phyloP scores from a whole-genome alignment of 2,797 vertebrate genomes.

The Rhabdophis nuchalis region DNA sequence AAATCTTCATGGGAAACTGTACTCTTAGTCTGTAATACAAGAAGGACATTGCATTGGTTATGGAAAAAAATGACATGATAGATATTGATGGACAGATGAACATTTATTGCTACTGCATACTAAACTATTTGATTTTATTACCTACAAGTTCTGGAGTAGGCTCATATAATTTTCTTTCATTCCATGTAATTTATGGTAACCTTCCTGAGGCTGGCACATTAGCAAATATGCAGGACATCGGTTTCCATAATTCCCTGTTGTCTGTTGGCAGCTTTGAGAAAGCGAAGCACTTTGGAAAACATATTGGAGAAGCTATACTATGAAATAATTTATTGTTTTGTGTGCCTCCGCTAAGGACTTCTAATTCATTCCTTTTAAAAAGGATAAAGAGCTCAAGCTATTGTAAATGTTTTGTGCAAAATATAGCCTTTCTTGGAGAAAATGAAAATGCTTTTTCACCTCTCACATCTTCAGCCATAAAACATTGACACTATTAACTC shows the following conservation, averaged over 20 bases:
- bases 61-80: neutral
- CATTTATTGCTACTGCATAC: neutral
- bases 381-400: neutral
- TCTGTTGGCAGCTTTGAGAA: neutral
- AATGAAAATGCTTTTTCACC: conserved; percentile 20
- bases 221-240: neutral
- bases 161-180: neutral
- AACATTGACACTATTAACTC: conserved; percentile 23
- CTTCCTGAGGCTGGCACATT: neutral
- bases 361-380: neutral
- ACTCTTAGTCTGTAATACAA: neutral
- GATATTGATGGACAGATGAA: neutral
- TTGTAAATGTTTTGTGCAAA: neutral
- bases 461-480: neutral
- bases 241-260: neutral
- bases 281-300: neutral
- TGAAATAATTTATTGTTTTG: neutral
- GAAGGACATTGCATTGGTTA: neutral
- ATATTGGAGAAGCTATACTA: neutral
- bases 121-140: neutral
- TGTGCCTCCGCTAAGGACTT: neutral
- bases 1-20: neutral
- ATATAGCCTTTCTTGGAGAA: neutral
- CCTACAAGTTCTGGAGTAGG: neutral
- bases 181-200: neutral